Evolutionary conservation across 2,797 vertebrate genomes (phyloP).

Genomic region (Diplodus puntazzo): DNA sequence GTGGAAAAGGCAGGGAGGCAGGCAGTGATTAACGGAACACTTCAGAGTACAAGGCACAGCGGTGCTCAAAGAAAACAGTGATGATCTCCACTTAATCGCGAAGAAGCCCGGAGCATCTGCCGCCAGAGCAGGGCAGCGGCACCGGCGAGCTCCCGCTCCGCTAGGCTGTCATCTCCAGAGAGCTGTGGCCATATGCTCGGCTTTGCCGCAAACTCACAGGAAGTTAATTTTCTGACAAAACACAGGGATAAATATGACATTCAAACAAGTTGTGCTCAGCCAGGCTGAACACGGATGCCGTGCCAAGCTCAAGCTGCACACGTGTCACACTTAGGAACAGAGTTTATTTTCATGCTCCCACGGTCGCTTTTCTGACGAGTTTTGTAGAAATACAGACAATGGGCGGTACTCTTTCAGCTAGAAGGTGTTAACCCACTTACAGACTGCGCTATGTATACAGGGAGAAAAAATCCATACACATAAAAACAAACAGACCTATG

Average conservation of each 20-base stretch:
- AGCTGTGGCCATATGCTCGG: constrained; percentile 99
- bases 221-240: constrained; percentile 99
- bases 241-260: constrained; percentile 99
- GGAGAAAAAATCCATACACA: constrained; percentile 10
- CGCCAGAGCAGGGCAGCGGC: constrained; percentile 95
- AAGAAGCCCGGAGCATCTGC: constrained; percentile 99
- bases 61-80: constrained; percentile 99
- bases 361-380: constrained; percentile 79
- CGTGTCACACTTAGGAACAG: constrained; percentile 91
- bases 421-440: constrained; percentile 54
- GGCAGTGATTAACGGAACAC: constrained; percentile 99
- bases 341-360: constrained; percentile 79
- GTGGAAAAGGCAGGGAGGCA: constrained; percentile 92
- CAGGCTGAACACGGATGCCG: constrained; percentile 93
- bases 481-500: constrained; percentile 34
- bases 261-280: constrained; percentile 99
- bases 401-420: constrained; percentile 46
- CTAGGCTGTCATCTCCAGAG: constrained; percentile 99
- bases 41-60: constrained; percentile 99
- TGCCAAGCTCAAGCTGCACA: constrained; percentile 90
- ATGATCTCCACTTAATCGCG: constrained; percentile 99
- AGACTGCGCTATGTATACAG: constrained; percentile 25
- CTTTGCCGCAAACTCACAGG: constrained; percentile 97
- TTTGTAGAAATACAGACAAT: constrained; percentile 57
- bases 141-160: constrained; percentile 95